These are phyloP conservation scores for Rhynchomys soricoides DNA, from an alignment of 2,113 vertebrate species.

Conservation along the genomic window DNA sequence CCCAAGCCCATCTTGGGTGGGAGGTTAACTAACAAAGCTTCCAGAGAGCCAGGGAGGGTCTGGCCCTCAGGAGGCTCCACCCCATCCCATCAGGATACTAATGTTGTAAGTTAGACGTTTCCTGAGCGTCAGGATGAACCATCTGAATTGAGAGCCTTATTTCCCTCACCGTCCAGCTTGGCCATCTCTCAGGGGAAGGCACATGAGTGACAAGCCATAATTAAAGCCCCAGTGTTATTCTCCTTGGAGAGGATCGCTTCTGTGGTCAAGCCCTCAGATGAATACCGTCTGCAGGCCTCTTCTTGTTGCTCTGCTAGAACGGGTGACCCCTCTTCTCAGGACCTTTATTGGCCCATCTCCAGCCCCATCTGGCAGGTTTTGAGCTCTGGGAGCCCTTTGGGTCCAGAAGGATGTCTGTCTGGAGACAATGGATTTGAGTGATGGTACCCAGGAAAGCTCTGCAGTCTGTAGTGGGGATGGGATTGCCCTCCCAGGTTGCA, in stretches of 20 bases:
- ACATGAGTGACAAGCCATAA: conserved; percentile 75
- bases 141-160: conserved; percentile 76
- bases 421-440: not conserved
- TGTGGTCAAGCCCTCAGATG: not conserved
- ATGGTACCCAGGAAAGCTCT: not conserved
- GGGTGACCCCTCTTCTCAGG: not conserved
- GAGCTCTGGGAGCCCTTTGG: not conserved
- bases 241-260: not conserved
- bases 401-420: not conserved
- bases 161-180: conserved; percentile 9
- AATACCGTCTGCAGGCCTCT: not conserved
- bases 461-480: not conserved
- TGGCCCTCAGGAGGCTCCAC: not conserved
- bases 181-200: conserved; percentile 68
- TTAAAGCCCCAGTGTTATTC: conserved; percentile 64
- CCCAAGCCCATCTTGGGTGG: not conserved
- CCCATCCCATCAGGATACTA: conserved; percentile 39
- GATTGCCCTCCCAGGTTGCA: not conserved
- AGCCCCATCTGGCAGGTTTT: not conserved
- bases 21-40: not conserved
- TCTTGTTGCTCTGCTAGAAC: not conserved
- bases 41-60: not conserved
- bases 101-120: conserved; percentile 80
- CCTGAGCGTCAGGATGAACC: conserved; percentile 72
- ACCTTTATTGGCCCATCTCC: not conserved